These are phyloP conservation scores for Polymixis lichenea DNA, from an alignment of 2,888 invertebrate species.

Conservation along the genomic window DNA sequence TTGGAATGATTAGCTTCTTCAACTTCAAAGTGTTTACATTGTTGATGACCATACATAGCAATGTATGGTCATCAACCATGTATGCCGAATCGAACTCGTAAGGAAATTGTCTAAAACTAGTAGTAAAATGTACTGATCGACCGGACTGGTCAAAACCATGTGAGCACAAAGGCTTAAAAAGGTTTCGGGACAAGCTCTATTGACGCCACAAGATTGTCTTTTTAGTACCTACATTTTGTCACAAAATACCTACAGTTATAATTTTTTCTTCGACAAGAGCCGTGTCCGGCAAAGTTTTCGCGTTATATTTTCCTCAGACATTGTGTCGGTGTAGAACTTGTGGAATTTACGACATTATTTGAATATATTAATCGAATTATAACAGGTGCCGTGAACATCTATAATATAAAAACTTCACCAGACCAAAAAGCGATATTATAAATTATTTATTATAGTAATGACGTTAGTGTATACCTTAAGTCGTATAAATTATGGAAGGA, in stretches of 20 bases:
- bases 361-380: not conserved
- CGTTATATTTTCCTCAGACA: conserved; percentile 1
- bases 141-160: too few species aligned
- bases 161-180: not conserved
- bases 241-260: not conserved
- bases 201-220: not conserved
- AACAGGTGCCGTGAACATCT: not conserved
- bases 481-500: not conserved
- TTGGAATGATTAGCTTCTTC: conserved; percentile 8
- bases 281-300: not conserved
- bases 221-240: too few species aligned
- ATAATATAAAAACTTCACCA: not conserved
- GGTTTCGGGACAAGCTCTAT: not conserved
- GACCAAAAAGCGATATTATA: conserved; percentile 25
- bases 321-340: not conserved
- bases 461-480: not conserved
- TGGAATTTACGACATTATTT: not conserved
- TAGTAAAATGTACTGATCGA: too few species aligned
- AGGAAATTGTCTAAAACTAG: too few species aligned
- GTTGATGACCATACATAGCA: not conserved
- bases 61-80: too few species aligned
- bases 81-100: too few species aligned
- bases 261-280: too few species aligned
- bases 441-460: conserved; percentile 6
- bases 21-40: not conserved